Evolutionary conservation across 2,113 vertebrate species (phyloP).

Genomic region (Fregetta grallaria): DNA sequence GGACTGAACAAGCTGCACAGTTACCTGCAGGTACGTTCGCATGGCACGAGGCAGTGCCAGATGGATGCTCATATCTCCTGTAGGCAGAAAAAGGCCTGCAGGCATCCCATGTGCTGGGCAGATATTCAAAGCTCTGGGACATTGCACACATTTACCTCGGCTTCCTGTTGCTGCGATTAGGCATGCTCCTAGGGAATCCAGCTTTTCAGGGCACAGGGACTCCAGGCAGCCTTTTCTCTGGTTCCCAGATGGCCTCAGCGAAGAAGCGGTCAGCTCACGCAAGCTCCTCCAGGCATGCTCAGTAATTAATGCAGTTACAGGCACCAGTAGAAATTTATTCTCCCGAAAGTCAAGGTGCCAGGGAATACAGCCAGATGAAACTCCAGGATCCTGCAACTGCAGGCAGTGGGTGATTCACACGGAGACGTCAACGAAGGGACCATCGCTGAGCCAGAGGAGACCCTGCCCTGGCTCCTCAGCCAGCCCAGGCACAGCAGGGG

Average conservation of each 20-base stretch:
- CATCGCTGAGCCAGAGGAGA: background rate
- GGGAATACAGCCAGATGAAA: background rate
- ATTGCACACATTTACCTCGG: background rate
- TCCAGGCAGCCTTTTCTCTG: background rate
- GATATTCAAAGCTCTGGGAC: background rate
- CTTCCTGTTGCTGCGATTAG: background rate
- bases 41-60: background rate
- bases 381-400: background rate
- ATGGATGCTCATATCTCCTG: background rate
- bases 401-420: background rate
- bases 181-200: background rate
- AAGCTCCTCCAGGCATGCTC: background rate
- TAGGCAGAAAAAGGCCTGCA: background rate
- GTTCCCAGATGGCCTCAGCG: background rate
- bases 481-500: background rate
- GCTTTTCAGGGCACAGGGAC: background rate
- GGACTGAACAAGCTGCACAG: background rate
- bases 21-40: background rate
- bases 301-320: background rate
- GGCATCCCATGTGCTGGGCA: background rate
- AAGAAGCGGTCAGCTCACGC: background rate
- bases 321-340: background rate
- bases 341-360: background rate
- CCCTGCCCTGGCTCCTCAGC: background rate
- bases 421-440: background rate